A percentile compares a stretch with the other conserved stretches of the same genome.
Evolutionary conservation across 2,113 vertebrate species (phyloP).

Genomic region (Pelecanoides urinatrix): DNA sequence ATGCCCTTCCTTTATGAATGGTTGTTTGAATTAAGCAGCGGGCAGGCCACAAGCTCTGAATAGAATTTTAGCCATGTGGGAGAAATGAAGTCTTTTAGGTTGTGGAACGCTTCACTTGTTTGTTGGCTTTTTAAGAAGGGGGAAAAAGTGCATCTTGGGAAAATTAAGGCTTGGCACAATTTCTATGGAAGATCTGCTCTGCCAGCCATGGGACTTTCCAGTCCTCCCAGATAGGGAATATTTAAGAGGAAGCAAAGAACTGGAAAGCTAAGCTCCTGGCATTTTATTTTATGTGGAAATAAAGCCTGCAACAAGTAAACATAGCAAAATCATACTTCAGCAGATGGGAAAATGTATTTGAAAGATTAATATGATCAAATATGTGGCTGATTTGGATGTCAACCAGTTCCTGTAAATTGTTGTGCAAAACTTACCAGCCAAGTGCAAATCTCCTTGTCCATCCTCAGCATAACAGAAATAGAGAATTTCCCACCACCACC

Average conservation of each 20-base stretch:
- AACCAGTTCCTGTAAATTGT: neutral
- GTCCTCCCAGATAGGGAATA: neutral
- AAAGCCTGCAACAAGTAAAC: conserved; percentile 10
- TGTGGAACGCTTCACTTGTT: neutral
- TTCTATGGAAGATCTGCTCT: neutral
- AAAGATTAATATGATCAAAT: neutral
- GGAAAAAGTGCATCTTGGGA: neutral
- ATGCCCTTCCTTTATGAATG: neutral
- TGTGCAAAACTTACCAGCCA: neutral
- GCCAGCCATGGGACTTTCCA: neutral
- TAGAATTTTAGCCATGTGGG: neutral
- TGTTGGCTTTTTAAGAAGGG: neutral
- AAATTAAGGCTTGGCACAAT: neutral
- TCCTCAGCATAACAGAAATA: neutral
- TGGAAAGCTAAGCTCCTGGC: neutral
- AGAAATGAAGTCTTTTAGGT: neutral
- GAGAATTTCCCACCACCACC: neutral
- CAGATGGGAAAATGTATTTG: neutral
- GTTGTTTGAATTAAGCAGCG: neutral
- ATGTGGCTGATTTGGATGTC: neutral
- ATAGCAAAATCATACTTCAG: neutral
- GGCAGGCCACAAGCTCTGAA: neutral
- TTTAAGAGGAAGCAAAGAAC: neutral
- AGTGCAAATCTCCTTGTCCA: neutral
- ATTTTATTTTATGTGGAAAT: neutral